Evolutionary conservation across 2,113 vertebrate species (phyloP).

Genomic region (Thalassarche chlororhynchos): DNA sequence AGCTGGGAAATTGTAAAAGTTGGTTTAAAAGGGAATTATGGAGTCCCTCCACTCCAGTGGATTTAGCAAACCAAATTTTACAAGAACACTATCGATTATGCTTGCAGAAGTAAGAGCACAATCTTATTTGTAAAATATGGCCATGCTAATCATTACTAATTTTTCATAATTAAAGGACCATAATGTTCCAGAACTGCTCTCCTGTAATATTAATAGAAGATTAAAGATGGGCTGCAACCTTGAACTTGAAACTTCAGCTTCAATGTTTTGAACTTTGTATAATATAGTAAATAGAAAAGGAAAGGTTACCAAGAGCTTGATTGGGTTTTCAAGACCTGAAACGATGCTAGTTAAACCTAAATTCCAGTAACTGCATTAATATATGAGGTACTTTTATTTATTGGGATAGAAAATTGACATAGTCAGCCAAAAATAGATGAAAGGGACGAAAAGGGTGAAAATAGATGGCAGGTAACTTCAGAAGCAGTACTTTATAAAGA

Average conservation of each 20-base stretch:
- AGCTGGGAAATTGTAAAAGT: conserved; percentile 8
- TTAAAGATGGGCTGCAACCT: background rate
- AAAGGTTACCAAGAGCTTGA: background rate
- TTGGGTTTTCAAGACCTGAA: background rate
- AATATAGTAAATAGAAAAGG: background rate
- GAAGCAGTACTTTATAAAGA: background rate
- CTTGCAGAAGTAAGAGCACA: background rate
- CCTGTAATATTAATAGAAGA: background rate
- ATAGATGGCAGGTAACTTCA: background rate
- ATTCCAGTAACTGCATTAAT: background rate
- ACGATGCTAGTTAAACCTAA: background rate
- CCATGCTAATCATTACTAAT: background rate
- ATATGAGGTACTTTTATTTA: background rate
- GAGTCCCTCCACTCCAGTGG: background rate
- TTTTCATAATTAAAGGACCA: background rate
- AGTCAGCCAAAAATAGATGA: background rate
- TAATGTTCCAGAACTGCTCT: background rate
- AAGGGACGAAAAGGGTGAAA: background rate
- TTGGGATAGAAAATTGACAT: background rate
- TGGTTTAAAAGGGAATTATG: conserved; percentile 1
- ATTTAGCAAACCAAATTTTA: conserved; percentile 16
- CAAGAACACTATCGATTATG: background rate
- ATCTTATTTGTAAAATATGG: background rate
- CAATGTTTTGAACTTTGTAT: background rate
- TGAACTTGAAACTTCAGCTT: background rate